Percentiles rank a stretch among this genome's conserved stretches.
phyloP scores from a whole-genome alignment of 2,113 vertebrate species.

The Sander lucioperca region DNA sequence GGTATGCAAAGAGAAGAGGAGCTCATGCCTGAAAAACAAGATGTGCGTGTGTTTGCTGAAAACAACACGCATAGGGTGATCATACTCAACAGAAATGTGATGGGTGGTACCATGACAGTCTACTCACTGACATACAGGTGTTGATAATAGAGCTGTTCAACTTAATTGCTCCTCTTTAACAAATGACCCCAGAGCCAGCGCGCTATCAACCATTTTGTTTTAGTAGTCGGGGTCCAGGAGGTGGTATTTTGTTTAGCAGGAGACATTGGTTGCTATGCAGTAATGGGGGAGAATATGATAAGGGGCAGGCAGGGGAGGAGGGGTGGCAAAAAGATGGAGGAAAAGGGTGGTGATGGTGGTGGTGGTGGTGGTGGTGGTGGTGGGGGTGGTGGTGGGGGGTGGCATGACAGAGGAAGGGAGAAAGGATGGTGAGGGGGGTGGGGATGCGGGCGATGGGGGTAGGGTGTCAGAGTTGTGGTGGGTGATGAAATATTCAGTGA shows the following conservation, averaged over 20 bases:
- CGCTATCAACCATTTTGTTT: slow-evolving; percentile 62
- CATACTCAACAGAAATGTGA: not conserved
- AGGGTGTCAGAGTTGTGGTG: slow-evolving; percentile 74
- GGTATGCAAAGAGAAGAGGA: slow-evolving; percentile 53
- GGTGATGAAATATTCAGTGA: slow-evolving; percentile 89
- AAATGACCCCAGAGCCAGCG: slow-evolving; percentile 34
- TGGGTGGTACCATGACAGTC: not conserved
- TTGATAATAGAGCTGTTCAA: slow-evolving; percentile 16
- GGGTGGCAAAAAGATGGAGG: slow-evolving; percentile 41
- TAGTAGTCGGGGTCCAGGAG: slow-evolving; percentile 48
- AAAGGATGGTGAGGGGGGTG: slow-evolving; percentile 60
- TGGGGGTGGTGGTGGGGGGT: slow-evolving; percentile 44
- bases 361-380: too few species aligned
- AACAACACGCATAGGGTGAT: slow-evolving; percentile 14
- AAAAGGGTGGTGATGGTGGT: not conserved
- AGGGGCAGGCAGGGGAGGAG: slow-evolving; percentile 62
- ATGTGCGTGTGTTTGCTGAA: slow-evolving; percentile 39
- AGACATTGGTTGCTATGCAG: slow-evolving; percentile 75
- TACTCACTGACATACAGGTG: slow-evolving; percentile 11
- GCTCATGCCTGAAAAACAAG: slow-evolving; percentile 57
- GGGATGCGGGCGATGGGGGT: slow-evolving; percentile 73
- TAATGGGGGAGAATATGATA: slow-evolving; percentile 75
- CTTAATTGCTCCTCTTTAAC: slow-evolving; percentile 30
- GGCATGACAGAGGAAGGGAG: slow-evolving; percentile 61
- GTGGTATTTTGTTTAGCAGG: slow-evolving; percentile 69